Base-by-base conservation (phyloP, 2,113 vertebrate genomes). In the Drymodes brunneopygia region DNA sequence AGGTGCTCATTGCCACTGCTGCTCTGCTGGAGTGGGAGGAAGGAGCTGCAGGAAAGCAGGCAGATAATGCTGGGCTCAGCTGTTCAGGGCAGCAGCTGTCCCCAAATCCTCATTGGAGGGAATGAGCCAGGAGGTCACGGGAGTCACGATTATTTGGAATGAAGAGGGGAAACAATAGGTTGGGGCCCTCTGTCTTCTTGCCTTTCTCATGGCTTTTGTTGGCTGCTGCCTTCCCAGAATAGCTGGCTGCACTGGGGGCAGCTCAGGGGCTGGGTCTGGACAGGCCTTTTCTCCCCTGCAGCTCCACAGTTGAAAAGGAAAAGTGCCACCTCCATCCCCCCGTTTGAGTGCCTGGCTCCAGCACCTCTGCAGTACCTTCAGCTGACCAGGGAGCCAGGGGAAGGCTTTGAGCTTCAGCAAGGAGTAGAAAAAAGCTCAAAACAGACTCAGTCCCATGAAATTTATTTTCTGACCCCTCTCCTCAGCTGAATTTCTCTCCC, bases 61-160 rank as follows among this genome's bases (percentile, higher is more conserved):
- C 28, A 35, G 47, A 73, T 38, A 82, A 66, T 9, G 84, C 86
- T 21, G 12, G 87, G 80, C 94, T 97, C 96, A 95, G 96, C 94
- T 96, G 95, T 35, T 81, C 56, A 24, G 86, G 87, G 94, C 13
- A 94, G 96, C 96, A 96, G 97, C 95, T 97, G 97, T 77, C 86
- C 94, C 7, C 17, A 94, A 91, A 92, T 72, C 90, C 72, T 85
- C 91, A 54, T 3, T 58, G 78, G 25, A 89, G 65, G 71, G 92
- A 93, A 27, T 3, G 38, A 93, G 87, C 72, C 93, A 77, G 74
- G 88, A 96, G 97, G 96, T 95, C 97, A 95, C 23, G 38, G 90
- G 77, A 97, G 95, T 91, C 95, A 91, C 5, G 24, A 85, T 74
- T 90, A 95, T 92, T 94, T 86, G 88, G 74, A 86, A 95, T 48